Percentiles rank a stretch among this genome's conserved stretches.
phyloP scores from a whole-genome alignment of 2,797 vertebrate genomes.

The Halcyon smyrnensis region DNA sequence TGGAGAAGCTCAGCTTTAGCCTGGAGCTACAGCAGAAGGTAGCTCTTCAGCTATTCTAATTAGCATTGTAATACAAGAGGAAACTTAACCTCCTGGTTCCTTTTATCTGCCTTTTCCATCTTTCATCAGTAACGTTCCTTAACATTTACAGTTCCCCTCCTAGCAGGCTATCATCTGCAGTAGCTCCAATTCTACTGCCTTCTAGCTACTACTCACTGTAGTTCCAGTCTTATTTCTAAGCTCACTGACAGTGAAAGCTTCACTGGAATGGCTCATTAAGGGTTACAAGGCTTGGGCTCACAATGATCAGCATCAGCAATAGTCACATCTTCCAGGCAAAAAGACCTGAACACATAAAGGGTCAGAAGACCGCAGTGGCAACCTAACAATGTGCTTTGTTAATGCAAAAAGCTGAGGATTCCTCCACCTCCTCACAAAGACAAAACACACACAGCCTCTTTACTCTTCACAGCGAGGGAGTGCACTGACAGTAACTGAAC shows the following conservation, averaged over 20 bases:
- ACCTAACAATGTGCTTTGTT: not conserved
- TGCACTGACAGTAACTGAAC: not conserved
- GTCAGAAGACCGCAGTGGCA: not conserved
- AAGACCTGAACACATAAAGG: not conserved
- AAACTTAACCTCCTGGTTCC: conserved; percentile 20
- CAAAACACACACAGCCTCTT: not conserved
- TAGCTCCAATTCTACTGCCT: not conserved
- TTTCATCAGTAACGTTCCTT: not conserved
- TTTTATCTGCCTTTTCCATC: conserved; percentile 24
- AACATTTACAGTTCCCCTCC: not conserved
- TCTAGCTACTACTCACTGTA: not conserved
- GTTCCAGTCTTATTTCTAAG: not conserved
- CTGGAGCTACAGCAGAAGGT: not conserved
- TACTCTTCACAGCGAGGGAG: not conserved
- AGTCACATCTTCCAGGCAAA: not conserved
- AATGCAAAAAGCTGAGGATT: not conserved
- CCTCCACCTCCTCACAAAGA: not conserved
- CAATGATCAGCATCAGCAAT: not conserved
- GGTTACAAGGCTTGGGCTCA: not conserved
- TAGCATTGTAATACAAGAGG: conserved; percentile 31
- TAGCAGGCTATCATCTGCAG: not conserved
- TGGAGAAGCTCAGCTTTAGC: conserved; percentile 28
- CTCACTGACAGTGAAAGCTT: not conserved
- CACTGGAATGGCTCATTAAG: not conserved
- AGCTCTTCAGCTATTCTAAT: conserved; percentile 18